Evolutionary conservation across 1,140 invertebrate genomes (phyloP), one percentile per base, ranked within the genome.

Genomic region (Radopholus similis): DNA sequence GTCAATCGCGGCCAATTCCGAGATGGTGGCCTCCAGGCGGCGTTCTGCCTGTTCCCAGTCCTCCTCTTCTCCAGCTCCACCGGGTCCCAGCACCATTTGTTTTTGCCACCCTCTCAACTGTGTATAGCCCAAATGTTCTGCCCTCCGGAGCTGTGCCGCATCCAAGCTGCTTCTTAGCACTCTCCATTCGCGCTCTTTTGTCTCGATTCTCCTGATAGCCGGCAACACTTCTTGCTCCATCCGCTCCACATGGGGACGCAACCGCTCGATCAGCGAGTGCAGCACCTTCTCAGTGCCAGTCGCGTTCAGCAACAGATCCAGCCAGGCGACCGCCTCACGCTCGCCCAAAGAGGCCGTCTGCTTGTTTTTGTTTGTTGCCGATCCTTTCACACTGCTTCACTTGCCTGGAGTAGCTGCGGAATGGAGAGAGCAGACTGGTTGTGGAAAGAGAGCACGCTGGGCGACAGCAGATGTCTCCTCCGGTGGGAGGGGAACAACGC

Each of bases 221-320:
- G 59, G 59, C n/a, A 47, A 9, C 26, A 62, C 15, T 11, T 62
- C 49, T 5, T 21, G 21, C 32, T 62, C 59, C 28, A 62, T 9
- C 30, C 49, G 59, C 15, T 42, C 9, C 8, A 62, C 6, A 21
- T 62, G 37, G 2, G 59, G 59, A 1, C 47, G 40, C 49, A 62
- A 51, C 32, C 47, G 21, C 4, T 34, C 49, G 6, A 62, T 26
- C 21, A 62, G 23, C 26, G 44, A 11, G 11, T 13, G 18, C 30
- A 26, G 30, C 47, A 51, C 30, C 30, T 23, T 51, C 21, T 21
- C 47, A 51, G 23, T 51, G 23, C 59, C 59, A 42, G 40, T 62
- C 6, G 47, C 47, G n/a, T 62, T 49, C 49, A 62, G 8, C 18
- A 62, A 42, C 59, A 62, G 42, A 18, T 62, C 59, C 32, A 62